Percentiles rank a stretch among this genome's conserved stretches.
Evolutionary conservation across 2,888 invertebrate genomes (phyloP).

Genomic region (Leptothorax acervorum): DNA sequence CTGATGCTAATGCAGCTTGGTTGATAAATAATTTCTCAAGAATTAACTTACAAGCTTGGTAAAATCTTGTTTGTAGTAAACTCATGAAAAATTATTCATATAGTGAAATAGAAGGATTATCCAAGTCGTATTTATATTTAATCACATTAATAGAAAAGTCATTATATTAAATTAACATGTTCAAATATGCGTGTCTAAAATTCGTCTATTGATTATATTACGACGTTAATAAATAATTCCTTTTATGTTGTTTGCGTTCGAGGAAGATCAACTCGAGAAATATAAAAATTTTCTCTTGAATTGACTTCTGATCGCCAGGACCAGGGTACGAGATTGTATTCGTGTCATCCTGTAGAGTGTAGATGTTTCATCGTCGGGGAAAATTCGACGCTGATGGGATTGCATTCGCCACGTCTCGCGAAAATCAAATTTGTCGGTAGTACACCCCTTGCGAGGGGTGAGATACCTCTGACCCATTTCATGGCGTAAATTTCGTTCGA

Average conservation of each 20-base stretch:
- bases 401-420: conserved; percentile 59
- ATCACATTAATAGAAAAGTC: not conserved
- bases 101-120: not conserved
- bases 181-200: not conserved
- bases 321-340: conserved; percentile 5
- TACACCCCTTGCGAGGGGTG: conserved; percentile 52
- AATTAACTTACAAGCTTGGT: not conserved
- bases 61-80: not conserved
- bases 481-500: conserved; percentile 78
- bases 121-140: not conserved
- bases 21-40: not conserved
- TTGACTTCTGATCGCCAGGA: conserved; percentile 12
- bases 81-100: not conserved
- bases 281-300: not conserved
- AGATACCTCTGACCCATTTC: conserved; percentile 80
- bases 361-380: conserved; percentile 39
- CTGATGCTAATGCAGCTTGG: conserved; percentile 17
- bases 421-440: conserved; percentile 71
- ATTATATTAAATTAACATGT: not conserved
- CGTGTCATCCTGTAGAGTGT: conserved; percentile 25
- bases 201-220: not conserved
- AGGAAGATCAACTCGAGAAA: too few species aligned
- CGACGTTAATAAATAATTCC: not conserved
- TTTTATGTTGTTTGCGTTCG: not conserved
- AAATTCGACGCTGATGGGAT: conserved; percentile 59